phyloP scores from a whole-genome alignment of 2,888 invertebrate species.

The Hirtodrosophila histrioides region DNA sequence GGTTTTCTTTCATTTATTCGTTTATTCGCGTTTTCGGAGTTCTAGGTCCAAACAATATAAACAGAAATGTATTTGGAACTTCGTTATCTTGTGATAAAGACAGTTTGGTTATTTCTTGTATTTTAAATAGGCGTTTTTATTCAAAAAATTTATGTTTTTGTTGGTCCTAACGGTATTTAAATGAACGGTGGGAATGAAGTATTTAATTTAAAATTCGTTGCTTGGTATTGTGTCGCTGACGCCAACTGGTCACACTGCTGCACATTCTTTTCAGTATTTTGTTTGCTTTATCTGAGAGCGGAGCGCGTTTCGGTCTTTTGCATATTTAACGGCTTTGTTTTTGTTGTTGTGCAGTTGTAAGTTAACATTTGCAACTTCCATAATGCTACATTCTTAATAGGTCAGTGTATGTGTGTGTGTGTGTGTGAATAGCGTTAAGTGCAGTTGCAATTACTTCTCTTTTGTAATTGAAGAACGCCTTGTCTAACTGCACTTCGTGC shows the following conservation, averaged over 20 bases:
- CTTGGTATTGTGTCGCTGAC: constrained; percentile 10
- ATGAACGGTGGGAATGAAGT: no score
- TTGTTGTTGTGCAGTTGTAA: constrained; percentile 22
- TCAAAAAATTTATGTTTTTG: no score
- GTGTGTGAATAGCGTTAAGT: neutral
- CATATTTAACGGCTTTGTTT: constrained; percentile 20
- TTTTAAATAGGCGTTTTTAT: no score
- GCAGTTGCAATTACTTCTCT: neutral
- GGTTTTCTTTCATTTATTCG: no score
- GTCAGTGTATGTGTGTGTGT: neutral
- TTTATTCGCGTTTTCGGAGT: no score
- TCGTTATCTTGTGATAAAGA: no score
- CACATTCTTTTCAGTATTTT: constrained; percentile 34
- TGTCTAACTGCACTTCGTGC: constrained; percentile 17
- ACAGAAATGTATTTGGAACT: no score
- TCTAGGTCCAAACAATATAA: no score
- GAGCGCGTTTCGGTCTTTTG: neutral
- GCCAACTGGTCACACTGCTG: constrained; percentile 28
- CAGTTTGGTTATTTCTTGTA: no score
- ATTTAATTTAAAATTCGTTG: neutral
- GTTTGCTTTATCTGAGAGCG: constrained; percentile 23
- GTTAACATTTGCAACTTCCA: constrained; percentile 17
- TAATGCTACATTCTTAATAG: constrained; percentile 2
- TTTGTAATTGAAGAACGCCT: constrained; percentile 3
- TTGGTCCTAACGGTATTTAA: constrained; percentile 1